Percentiles rank a stretch among this genome's conserved stretches.
Conservation (phyloP, 2,113 vertebrate genomes). For the Chauna torquata region DNA sequence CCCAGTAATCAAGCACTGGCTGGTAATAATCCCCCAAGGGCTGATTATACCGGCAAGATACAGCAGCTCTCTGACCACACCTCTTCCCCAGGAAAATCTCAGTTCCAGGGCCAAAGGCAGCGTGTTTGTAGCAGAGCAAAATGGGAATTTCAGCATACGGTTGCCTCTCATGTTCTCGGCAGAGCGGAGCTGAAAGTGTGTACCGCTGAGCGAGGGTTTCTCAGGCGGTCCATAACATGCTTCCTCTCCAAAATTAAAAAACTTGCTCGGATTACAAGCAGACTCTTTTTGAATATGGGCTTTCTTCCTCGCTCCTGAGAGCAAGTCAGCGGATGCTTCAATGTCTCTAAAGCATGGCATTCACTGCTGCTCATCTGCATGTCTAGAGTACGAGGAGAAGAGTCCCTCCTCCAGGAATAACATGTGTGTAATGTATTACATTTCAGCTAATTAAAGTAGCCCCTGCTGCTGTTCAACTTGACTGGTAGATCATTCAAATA, state of each 20-base stretch:
- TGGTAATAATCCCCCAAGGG: constrained; percentile 23
- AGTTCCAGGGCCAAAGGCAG: not conserved
- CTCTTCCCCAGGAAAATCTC: not conserved
- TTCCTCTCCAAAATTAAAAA: constrained; percentile 32
- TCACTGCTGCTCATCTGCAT: constrained; percentile 18
- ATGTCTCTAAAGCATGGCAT: not conserved
- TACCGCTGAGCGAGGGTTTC: not conserved
- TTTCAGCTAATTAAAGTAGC: constrained; percentile 26
- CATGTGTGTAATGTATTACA: not conserved
- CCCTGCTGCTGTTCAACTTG: constrained; percentile 4
- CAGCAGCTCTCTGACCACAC: constrained; percentile 24
- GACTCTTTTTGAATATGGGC: not conserved
- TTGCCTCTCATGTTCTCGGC: not conserved
- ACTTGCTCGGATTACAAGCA: not conserved
- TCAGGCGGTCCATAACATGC: not conserved
- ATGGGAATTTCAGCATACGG: not conserved
- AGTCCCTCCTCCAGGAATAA: constrained; percentile 29
- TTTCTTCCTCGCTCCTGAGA: not conserved
- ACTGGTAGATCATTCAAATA: constrained; percentile 12
- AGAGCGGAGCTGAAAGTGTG: not conserved
- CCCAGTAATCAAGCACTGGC: not conserved
- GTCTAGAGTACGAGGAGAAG: not conserved
- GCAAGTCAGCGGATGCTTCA: not conserved
- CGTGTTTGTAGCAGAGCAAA: not conserved
- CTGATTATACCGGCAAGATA: constrained; percentile 27